phyloP scores from a whole-genome alignment of 2,113 vertebrate species.

The Manacus vitellinus region DNA sequence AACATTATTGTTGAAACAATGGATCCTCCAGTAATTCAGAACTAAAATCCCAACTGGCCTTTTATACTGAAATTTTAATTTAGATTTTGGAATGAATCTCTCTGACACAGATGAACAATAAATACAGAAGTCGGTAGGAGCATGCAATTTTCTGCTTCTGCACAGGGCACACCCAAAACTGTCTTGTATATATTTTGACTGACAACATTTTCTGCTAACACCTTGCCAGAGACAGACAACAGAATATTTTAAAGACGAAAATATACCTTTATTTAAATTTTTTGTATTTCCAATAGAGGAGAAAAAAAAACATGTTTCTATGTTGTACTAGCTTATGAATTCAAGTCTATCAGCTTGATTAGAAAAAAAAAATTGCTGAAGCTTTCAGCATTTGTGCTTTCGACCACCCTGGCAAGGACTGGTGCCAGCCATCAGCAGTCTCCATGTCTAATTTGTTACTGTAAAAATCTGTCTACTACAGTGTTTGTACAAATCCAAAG shows the following conservation, averaged over 20 bases:
- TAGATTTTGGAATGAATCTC: constrained; percentile 1
- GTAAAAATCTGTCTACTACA: constrained; percentile 24
- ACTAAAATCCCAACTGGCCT: constrained; percentile 43
- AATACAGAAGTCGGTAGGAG: neutral
- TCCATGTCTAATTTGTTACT: neutral
- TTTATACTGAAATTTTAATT: constrained; percentile 36
- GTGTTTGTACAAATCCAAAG: neutral
- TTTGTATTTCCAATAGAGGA: neutral
- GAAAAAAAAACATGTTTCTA: neutral
- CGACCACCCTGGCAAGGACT: neutral
- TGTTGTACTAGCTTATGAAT: neutral
- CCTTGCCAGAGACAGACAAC: neutral
- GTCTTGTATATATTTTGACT: neutral
- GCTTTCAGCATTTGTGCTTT: neutral
- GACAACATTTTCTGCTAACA: neutral
- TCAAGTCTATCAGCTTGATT: neutral
- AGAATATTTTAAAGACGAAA: neutral
- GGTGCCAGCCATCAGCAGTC: neutral
- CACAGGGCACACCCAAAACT: neutral
- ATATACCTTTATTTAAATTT: neutral
- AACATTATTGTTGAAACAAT: constrained; percentile 36
- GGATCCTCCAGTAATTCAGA: constrained; percentile 48
- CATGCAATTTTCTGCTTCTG: neutral
- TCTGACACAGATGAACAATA: neutral
- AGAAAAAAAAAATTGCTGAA: neutral